Conservation (phyloP, 2,797 vertebrate species). For the Tinamus major region DNA sequence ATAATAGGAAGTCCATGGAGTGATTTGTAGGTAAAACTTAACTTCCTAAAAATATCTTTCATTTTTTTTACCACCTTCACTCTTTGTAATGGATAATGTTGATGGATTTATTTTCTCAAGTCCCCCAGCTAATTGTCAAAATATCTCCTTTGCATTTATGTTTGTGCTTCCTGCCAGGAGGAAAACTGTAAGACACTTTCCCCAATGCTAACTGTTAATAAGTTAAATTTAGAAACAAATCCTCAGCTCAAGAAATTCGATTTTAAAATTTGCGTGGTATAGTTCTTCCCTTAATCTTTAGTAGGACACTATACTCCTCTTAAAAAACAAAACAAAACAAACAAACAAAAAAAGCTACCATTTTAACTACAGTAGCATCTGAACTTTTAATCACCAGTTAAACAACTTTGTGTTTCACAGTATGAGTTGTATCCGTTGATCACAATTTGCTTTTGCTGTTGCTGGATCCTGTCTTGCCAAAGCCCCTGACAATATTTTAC, state of each 20-base stretch:
- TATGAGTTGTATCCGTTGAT: neutral
- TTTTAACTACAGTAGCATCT: constrained; percentile 6
- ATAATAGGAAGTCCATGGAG: neutral
- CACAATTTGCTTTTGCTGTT: constrained; percentile 19
- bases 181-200: constrained; percentile 28
- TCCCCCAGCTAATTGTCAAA: neutral
- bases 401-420: neutral
- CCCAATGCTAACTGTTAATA: neutral
- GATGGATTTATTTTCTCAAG: constrained; percentile 57
- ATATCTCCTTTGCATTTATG: neutral
- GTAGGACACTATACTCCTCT: neutral
- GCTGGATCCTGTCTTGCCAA: constrained; percentile 4
- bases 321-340: constrained; percentile 8
- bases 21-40: constrained; percentile 5
- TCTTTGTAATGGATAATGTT: constrained; percentile 46
- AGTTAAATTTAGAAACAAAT: constrained; percentile 45
- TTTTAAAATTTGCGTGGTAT: neutral
- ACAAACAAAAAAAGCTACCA: neutral
- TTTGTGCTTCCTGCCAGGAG: constrained; percentile 3
- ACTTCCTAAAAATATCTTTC: constrained; percentile 38
- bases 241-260: neutral
- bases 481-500: constrained; percentile 25
- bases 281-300: neutral
- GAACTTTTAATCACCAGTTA: constrained; percentile 7
- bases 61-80: constrained; percentile 60